phyloP scores from a whole-genome alignment of 2,797 vertebrate genomes.

The Denticeps clupeoides region DNA sequence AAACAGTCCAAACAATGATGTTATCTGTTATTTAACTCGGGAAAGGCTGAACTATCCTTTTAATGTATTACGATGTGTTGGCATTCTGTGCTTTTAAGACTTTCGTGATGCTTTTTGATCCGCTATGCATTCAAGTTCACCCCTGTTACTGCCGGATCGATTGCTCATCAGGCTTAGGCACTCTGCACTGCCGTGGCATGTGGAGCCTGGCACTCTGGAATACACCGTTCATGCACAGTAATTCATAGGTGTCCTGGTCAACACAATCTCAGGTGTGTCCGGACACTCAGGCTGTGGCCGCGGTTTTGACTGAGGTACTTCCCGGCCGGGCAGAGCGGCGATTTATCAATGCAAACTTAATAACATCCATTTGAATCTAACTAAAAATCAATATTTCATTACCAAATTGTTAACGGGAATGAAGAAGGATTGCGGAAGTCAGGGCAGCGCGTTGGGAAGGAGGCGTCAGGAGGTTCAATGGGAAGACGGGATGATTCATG shows the following conservation, averaged over 20 bases:
- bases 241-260: slow-evolving; percentile 54
- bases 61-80: no score
- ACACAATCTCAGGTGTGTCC: slow-evolving; percentile 69
- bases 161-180: background rate
- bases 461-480: slow-evolving; percentile 88
- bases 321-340: slow-evolving; percentile 72
- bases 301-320: slow-evolving; percentile 80
- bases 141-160: slow-evolving; percentile 3
- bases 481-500: slow-evolving; percentile 99
- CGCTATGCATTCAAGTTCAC: background rate
- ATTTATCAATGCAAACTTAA: slow-evolving; percentile 99
- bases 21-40: no score
- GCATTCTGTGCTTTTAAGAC: no score
- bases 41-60: no score
- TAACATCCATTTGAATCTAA: slow-evolving; percentile 99
- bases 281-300: slow-evolving; percentile 65
- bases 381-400: slow-evolving; percentile 99
- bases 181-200: slow-evolving; percentile 1
- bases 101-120: background rate
- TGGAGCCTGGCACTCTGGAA: background rate
- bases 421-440: slow-evolving; percentile 99
- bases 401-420: slow-evolving; percentile 99
- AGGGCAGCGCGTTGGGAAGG: slow-evolving; percentile 75
- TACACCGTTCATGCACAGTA: background rate
- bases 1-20: no score